Base-by-base conservation (phyloP, 2,888 invertebrate species). In the Patella caerulea region DNA sequence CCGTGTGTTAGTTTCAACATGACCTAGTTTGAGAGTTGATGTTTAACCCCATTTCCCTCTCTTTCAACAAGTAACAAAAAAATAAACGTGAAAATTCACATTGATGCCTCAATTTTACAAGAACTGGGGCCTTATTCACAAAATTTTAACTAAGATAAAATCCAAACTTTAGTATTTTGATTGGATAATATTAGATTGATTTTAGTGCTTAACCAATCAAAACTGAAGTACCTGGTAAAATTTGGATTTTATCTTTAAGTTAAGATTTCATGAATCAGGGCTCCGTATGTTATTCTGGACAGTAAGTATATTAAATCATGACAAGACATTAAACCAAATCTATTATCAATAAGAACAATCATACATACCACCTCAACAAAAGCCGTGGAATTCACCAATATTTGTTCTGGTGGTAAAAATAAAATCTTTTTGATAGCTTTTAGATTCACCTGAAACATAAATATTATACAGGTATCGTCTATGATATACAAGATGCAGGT, bases 341-440 rank as follows among this genome's bases (percentile, higher is more conserved):
- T 2, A 65, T 65, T 19, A n/a, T 0, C 19, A 65, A 65, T 65
- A 9, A 17, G 2, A 17, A 65, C 12, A n/a, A 65, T 9, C 4
- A 15, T 65, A 34, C 80, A 70, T 78, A 84, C 85, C 80, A 84
- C 17, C 15, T 75, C 71, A 78, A 81, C 79, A 12, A 77, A 55
- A 53, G 84, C 83, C 14, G 86, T 84, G 55, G 86, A 82, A 12
- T 83, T 86, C 17, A 89, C 81, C n/a, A 81, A 80, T 7, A 90
- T 79, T 69, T 85, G 79, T 72, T 87, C 84, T 59, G 90, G 90
- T 0, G 87, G 85, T 75, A 89, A 77, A 79, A 89, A 88, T 69
- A 90, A 75, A 9, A 90, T 83, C 65, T 86, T 82, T n/a, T 79
- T 75, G 19, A 90, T 82, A 29, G 86, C 83, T 81, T 88, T 90